Conservation (phyloP, 2,113 vertebrate genomes). For the Sinocyclocheilus maitianheensis region DNA sequence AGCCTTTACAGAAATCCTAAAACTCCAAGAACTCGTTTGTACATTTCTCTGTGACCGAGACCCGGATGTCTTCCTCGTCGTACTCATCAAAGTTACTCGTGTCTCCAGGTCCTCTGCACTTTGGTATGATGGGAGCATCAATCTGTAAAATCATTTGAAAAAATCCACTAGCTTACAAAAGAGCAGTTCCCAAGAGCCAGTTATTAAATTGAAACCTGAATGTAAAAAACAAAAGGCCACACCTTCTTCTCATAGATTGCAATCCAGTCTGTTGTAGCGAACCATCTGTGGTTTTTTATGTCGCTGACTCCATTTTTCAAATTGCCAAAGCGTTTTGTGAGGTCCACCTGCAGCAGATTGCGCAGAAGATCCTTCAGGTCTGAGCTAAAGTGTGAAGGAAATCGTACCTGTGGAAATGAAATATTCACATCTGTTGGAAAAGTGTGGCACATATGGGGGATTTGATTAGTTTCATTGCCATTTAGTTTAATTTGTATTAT, state of each 20-base stretch:
- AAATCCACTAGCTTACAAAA: background rate
- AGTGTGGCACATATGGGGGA: background rate
- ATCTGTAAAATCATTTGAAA: constrained; percentile 73
- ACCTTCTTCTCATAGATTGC: constrained; percentile 99
- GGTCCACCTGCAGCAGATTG: constrained; percentile 97
- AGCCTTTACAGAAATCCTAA: constrained; percentile 85
- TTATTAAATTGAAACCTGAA: background rate
- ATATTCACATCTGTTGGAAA: background rate
- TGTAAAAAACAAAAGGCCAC: constrained; percentile 34
- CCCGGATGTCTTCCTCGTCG: constrained; percentile 96
- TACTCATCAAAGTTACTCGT: constrained; percentile 99
- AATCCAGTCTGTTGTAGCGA: constrained; percentile 98
- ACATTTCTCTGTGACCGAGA: constrained; percentile 98
- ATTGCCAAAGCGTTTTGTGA: constrained; percentile 98
- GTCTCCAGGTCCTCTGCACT: constrained; percentile 98
- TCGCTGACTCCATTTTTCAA: constrained; percentile 98
- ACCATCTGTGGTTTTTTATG: constrained; percentile 99
- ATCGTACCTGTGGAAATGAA: constrained; percentile 84
- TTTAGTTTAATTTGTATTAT: background rate
- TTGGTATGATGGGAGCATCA: constrained; percentile 98
- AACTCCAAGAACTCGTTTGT: constrained; percentile 97
- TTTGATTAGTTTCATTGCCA: background rate
- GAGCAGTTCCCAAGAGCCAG: background rate
- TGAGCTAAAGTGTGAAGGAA: constrained; percentile 98
- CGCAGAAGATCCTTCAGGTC: constrained; percentile 97